These are phyloP conservation scores for Pygocentrus nattereri DNA, from an alignment of 2,797 vertebrate genomes.

Conservation along the genomic window DNA sequence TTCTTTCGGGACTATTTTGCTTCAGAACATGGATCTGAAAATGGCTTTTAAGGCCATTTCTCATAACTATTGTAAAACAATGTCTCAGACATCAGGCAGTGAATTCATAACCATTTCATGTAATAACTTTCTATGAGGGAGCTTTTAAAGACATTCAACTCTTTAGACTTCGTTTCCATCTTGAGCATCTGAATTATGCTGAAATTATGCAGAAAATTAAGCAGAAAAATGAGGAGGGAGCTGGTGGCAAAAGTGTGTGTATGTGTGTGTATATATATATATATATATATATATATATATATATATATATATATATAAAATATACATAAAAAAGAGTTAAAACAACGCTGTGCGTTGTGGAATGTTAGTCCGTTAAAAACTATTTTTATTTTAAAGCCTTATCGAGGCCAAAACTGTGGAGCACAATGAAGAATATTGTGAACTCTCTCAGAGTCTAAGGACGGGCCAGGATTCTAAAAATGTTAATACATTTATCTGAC, in stretches of 20 bases:
- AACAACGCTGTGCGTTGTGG: constrained; percentile 89
- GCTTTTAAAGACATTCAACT: no score
- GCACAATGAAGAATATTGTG: constrained; percentile 87
- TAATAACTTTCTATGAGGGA: no score
- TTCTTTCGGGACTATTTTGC: no score
- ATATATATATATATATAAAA: neutral
- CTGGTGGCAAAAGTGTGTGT: neutral
- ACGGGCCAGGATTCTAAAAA: constrained; percentile 57
- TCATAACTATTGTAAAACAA: no score
- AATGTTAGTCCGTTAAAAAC: constrained; percentile 74
- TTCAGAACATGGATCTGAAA: no score
- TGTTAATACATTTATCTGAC: constrained; percentile 45
- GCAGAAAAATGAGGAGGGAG: neutral
- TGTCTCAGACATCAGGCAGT: no score
- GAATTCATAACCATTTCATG: no score
- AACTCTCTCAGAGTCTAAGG: constrained; percentile 18
- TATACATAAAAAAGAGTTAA: constrained; percentile 34
- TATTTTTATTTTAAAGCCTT: constrained; percentile 82
- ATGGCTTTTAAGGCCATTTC: no score
- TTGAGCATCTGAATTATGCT: no score
- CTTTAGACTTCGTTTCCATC: no score
- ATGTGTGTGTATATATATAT: neutral
- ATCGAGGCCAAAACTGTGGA: constrained; percentile 88
- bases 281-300: neutral
- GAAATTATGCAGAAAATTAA: no score